A percentile compares a stretch with the other conserved stretches of the same genome.
Evolutionary conservation across 2,888 invertebrate genomes (phyloP).

Genomic region (Drosophila yooni): DNA sequence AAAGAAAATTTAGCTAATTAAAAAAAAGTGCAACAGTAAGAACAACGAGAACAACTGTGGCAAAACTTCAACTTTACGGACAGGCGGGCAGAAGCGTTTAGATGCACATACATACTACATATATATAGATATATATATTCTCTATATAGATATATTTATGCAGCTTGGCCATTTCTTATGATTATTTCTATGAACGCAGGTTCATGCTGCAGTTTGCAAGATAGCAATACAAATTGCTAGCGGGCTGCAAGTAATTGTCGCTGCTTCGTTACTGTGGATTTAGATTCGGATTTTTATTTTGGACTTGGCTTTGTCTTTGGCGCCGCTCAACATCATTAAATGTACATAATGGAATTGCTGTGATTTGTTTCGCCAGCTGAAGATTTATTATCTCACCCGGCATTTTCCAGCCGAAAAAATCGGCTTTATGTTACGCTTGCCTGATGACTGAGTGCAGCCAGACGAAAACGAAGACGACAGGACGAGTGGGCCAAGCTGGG

Average conservation of each 20-base stretch:
- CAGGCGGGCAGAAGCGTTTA: slow-evolving; percentile 27
- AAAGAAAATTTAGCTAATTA: slow-evolving; percentile 76
- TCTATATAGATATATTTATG: slow-evolving; percentile 22
- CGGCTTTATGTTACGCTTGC: slow-evolving; percentile 76
- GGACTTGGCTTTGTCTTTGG: slow-evolving; percentile 30
- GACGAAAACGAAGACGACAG: slow-evolving; percentile 28
- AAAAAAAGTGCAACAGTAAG: slow-evolving; percentile 48
- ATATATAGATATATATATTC: not conserved
- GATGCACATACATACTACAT: not conserved
- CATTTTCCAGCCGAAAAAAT: slow-evolving; percentile 77
- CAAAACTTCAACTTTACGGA: slow-evolving; percentile 38
- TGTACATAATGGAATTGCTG: slow-evolving; percentile 79
- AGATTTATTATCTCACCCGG: slow-evolving; percentile 75
- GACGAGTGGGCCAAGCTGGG: slow-evolving; percentile 8
- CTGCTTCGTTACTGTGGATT: slow-evolving; percentile 62
- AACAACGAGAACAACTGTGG: slow-evolving; percentile 30
- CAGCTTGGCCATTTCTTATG: slow-evolving; percentile 62
- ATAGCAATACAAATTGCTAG: slow-evolving; percentile 69
- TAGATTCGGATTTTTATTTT: slow-evolving; percentile 54
- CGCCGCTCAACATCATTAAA: slow-evolving; percentile 76
- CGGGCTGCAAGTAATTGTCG: slow-evolving; percentile 80
- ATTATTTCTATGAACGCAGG: slow-evolving; percentile 68
- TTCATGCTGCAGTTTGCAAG: slow-evolving; percentile 59
- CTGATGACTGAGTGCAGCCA: slow-evolving; percentile 76
- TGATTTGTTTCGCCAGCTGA: slow-evolving; percentile 71